Base-by-base conservation (phyloP, 2,113 vertebrate species). In the Willisornis vidua region DNA sequence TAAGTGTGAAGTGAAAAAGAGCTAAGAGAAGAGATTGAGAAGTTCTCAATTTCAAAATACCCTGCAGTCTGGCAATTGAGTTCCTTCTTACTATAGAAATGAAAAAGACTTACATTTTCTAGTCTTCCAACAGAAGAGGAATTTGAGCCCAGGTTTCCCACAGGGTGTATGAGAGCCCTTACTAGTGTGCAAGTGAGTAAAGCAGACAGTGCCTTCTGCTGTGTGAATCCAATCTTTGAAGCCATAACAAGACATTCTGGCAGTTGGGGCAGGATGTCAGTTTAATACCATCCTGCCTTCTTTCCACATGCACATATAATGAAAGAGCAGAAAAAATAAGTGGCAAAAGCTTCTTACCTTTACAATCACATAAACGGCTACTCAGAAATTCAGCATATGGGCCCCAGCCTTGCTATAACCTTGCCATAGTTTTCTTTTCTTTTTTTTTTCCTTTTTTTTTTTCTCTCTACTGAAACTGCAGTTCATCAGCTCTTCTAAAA, bases 181-280 rank as follows among this genome's bases (percentile, higher is more conserved):
- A 92, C 88, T 90, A 95, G 86, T 78, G 80, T 77, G 95, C 93
- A 86, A 97, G 82, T 74, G 83, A 95, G 57, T 94, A 92, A 96
- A 97, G 94, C 96, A 97, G 96, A 97, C 96, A 97, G 94, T 93
- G 89, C 96, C 96, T 97, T 97, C 92, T 97, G 96, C 95, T 97
- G 94, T 97, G 96, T 95, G 96, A 97, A 97, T 95, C 93, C 89
- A 94, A 86, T 83, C 76, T 96, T 93, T 90, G 91, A 95, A 96
- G 80, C 80, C 94, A 81, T 95, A 96, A 94, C 90, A 97, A 96
- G 96, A 94, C 89, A 95, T 97, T 92, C 92, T 97, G 96, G 93
- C 96, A 97, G 96, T 87, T 95, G 86, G 94, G 96, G 96, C 94
- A 96, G 94, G 77, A 95, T 96, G 94, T 96, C 94, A 86, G 55